phyloP scores from a whole-genome alignment of 2,797 vertebrate species.

The Hapalemur alaotrensis region DNA sequence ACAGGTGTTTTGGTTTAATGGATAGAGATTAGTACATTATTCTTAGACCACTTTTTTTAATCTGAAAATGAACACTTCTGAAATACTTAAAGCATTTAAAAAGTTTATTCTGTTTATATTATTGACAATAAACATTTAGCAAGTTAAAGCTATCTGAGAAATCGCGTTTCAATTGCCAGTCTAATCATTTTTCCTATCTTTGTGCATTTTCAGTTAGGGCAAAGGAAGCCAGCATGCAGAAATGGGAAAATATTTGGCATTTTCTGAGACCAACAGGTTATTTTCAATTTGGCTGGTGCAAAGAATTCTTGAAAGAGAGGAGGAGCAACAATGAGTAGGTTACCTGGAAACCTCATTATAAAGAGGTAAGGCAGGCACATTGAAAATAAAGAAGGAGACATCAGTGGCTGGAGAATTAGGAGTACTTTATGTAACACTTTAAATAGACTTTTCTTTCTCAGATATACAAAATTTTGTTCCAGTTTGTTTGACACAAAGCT shows the following conservation, averaged over 20 bases:
- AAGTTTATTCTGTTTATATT: conserved; percentile 1
- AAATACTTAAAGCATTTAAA: background rate
- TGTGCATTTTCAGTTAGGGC: background rate
- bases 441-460: background rate
- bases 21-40: background rate
- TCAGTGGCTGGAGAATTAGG: background rate
- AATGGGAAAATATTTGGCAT: background rate
- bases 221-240: background rate
- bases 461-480: conserved; percentile 22
- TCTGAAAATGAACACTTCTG: background rate
- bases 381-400: background rate
- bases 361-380: background rate
- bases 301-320: background rate
- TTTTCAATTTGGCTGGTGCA: background rate
- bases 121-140: background rate
- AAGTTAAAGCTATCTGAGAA: conserved; percentile 34
- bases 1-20: background rate
- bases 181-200: background rate
- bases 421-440: background rate
- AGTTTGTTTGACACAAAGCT: conserved; percentile 54
- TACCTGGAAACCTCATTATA: background rate
- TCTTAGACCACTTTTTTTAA: background rate
- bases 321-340: background rate
- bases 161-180: conserved; percentile 2
- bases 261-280: background rate